Base-by-base conservation (phyloP, 2,113 vertebrate genomes). In the Ardeotis arabs region DNA sequence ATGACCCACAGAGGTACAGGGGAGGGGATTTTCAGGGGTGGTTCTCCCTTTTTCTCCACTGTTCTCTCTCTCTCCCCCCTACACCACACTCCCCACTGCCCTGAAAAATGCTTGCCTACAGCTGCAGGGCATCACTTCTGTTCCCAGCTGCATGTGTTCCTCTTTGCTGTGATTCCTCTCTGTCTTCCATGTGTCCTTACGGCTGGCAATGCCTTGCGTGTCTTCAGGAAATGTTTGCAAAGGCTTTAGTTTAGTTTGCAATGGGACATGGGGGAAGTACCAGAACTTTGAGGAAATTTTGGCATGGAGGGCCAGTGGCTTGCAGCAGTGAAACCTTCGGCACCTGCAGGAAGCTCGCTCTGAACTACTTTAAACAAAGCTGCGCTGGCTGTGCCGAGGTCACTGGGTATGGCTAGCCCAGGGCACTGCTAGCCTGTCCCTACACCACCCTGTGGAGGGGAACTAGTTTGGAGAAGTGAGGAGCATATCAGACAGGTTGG, bases 111-210 rank as follows among this genome's bases (percentile, higher is more conserved):
- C 39, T 55, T 14, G 31, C 56, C 55, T 73, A 39, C 41, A 88
- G 82, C 70, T 66, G 49, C 70, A 45, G 78, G n/a, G 55, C 35
- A 70, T 58, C 52, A 12, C 33, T 84, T 37, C 62, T 25, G 39
- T 10, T 37, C 66, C 59, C 4, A 4, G 2, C 75, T 56, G 17
- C 1, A 0, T 12, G 28, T n/a, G n/a, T 53, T 76, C 14, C 53
- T 81, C 52, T 86, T 41, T 5, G 60, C 69, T 55, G 80, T 45
- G 49, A 84, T 82, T 68, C 76, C 52, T 84, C 17, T 3, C 75
- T 66, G 68, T 75, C 72, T 85, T 87, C 74, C 78, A 60, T 5
- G n/a, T 74, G 96, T 87, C 96, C 95, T 93, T 25, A 70, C 44
- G 60, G 85, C 95, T 81, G 85, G 52, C 52, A 90, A 45, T 56